Conservation (phyloP, 2,797 vertebrate species). For the Semotilus atromaculatus region DNA sequence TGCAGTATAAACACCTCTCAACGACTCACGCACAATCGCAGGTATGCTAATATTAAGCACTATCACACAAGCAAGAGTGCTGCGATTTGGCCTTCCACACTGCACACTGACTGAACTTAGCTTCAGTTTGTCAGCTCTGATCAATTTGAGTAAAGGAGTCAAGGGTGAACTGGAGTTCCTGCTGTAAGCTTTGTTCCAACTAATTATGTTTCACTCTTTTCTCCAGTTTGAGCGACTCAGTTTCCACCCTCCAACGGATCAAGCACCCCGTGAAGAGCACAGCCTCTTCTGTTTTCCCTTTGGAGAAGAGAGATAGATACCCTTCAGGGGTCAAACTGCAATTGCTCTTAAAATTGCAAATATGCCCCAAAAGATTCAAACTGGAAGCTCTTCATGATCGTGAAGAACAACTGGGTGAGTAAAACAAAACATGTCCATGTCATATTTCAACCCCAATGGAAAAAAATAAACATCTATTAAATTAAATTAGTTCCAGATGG, state of each 20-base stretch:
- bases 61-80: background rate
- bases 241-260: constrained; percentile 66
- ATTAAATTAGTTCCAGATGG: too few relatives aligned
- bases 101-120: constrained; percentile 36
- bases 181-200: constrained; percentile 63
- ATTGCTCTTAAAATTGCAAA: constrained; percentile 41
- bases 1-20: background rate
- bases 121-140: constrained; percentile 45
- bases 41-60: background rate
- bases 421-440: background rate
- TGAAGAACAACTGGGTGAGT: background rate
- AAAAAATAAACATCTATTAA: background rate
- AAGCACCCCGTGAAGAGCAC: constrained; percentile 50
- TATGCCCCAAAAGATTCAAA: background rate
- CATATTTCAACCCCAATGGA: background rate
- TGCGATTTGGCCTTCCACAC: constrained; percentile 58
- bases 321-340: constrained; percentile 50
- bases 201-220: constrained; percentile 71
- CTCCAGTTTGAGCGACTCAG: constrained; percentile 64
- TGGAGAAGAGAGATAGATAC: constrained; percentile 61
- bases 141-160: constrained; percentile 56
- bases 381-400: background rate
- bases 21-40: too few relatives aligned
- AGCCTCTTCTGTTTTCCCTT: constrained; percentile 54
- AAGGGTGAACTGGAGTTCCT: constrained; percentile 55